phyloP scores from a whole-genome alignment of 2,888 invertebrate species.

The Torymus tubicola region DNA sequence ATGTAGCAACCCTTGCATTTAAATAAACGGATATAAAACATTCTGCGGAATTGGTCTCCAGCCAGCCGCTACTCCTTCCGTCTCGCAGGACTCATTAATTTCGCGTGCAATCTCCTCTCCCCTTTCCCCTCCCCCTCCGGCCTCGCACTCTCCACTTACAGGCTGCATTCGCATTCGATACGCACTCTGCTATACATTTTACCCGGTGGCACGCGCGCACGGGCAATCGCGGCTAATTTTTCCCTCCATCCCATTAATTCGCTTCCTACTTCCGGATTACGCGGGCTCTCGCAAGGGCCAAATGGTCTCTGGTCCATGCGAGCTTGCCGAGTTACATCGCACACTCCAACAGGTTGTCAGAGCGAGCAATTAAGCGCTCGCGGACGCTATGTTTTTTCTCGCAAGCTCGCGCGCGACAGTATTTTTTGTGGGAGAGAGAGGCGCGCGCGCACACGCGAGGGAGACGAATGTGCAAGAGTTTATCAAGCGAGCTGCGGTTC shows the following conservation, averaged over 20 bases:
- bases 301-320: conserved; percentile 23
- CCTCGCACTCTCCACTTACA: neutral
- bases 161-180: conserved; percentile 35
- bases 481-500: neutral
- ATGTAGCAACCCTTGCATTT: neutral
- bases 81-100: conserved; percentile 57
- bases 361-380: conserved; percentile 51
- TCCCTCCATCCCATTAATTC: conserved; percentile 56
- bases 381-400: conserved; percentile 29
- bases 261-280: conserved; percentile 54
- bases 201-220: neutral
- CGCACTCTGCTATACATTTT: conserved; percentile 11
- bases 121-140: neutral
- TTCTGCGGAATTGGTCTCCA: conserved; percentile 28
- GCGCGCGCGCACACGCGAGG: conserved; percentile 16
- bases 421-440: conserved; percentile 36
- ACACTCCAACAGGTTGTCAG: conserved; percentile 56
- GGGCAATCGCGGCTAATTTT: conserved; percentile 56
- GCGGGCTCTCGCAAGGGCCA: neutral
- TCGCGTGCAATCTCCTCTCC: conserved; percentile 39
- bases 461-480: conserved; percentile 43
- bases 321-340: conserved; percentile 11
- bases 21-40: conserved; percentile 1
- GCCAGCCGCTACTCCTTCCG: conserved; percentile 8
- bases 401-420: conserved; percentile 20